Base-by-base conservation (phyloP, 2,888 invertebrate genomes). In the Pristionchus exspectatus region DNA sequence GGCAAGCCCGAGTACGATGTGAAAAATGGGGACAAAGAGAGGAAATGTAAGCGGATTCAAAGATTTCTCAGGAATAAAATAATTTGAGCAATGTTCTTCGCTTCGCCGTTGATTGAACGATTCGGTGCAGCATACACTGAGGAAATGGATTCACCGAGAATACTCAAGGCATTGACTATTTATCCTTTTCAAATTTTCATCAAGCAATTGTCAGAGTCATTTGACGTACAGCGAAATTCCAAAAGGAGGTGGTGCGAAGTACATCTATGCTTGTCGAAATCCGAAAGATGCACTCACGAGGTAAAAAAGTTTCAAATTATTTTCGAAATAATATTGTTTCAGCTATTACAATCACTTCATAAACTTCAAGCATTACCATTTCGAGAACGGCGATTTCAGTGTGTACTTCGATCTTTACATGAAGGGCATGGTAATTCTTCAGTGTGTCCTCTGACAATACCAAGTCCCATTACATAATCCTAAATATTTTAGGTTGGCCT, bases 191-290 rank as follows among this genome's bases (percentile, higher is more conserved):
- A 4, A 87, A 4, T 50, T 50, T 50, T 12, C 44, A 50, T 12
- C 44, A 5, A 44, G 9, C 44, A 0, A 9, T 50, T 50, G 2
- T 24, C 63, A 91, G 90, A 94, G 94, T 56, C 94, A 94, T 89
- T 94, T 95, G 90, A 90, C 90, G 30, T 93, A 92, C 90, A 63
- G 86, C 77, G 94, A 95, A 72, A 90, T 93, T 44, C 95, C 95
- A 18, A 93, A 93, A 89, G 93, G 91, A 90, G 63, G 89, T 1
- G 90, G 91, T n/a, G 93, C 95, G 50, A 95, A 95, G 90, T 95
- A 95, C 93, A 94, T 95, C 87, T 95, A 92, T 90, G 93, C 93
- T 38, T 94, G 93, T n/a, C 90, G 95, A n/a, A 95, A 95, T 72
- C 95, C 95, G 14, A 95, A 95, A 88, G 95, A 95, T 88, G 94